A percentile compares a stretch with the other conserved stretches of the same genome.
Conservation (phyloP, 64 coral and sea anemone species). For the Stichodactyla mertensii region DNA sequence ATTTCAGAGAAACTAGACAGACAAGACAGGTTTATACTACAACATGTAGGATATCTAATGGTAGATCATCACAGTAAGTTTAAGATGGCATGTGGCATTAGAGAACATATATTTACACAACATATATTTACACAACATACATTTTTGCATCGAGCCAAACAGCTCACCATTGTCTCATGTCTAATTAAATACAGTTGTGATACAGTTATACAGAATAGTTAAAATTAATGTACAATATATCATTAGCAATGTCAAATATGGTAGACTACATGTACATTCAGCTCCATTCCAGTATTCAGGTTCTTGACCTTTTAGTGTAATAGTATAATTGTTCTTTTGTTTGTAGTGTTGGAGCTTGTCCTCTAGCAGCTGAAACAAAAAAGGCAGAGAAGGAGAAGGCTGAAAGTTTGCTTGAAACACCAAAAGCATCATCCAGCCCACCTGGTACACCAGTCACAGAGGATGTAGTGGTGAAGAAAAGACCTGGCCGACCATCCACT, state of each 20-base stretch:
- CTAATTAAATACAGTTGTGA: too few relatives aligned
- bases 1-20: constrained; percentile 5
- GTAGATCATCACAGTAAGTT: neutral
- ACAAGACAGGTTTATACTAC: neutral
- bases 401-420: constrained; percentile 26
- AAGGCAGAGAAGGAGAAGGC: constrained; percentile 65
- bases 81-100: too few relatives aligned
- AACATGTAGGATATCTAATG: neutral
- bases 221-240: too few relatives aligned
- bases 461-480: constrained; percentile 13
- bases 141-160: too few relatives aligned
- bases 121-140: too few relatives aligned
- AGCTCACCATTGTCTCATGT: too few relatives aligned
- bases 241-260: too few relatives aligned
- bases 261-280: too few relatives aligned
- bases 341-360: constrained; percentile 75
- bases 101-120: too few relatives aligned
- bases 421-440: neutral
- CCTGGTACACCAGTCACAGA: neutral
- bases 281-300: too few relatives aligned
- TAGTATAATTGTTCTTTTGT: neutral
- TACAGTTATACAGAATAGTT: too few relatives aligned
- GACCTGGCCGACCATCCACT: constrained; percentile 48
- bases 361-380: constrained; percentile 69
- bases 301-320: neutral